Percentiles rank a stretch among this genome's conserved stretches.
Conservation (phyloP, 2,888 invertebrate species). For the Pristionchus arcanus region DNA sequence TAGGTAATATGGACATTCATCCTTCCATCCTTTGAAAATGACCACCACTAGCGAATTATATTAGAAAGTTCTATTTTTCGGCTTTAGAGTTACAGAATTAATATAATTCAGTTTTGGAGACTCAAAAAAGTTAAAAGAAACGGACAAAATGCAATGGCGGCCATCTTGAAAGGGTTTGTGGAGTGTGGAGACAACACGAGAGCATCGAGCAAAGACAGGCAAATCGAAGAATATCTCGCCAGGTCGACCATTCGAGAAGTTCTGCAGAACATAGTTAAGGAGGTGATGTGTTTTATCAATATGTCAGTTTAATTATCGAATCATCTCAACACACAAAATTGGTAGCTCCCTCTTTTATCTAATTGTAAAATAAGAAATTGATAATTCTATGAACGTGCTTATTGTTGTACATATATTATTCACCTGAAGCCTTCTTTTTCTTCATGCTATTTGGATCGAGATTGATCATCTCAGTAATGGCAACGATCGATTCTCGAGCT, state of each 20-base stretch:
- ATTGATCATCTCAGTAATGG: constrained; percentile 69
- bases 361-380: too few relatives aligned
- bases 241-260: constrained; percentile 65
- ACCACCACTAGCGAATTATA: not conserved
- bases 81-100: too few relatives aligned
- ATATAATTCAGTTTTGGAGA: not conserved
- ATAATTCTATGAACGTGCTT: too few relatives aligned
- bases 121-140: not conserved
- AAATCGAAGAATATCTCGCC: constrained; percentile 67
- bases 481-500: constrained; percentile 61
- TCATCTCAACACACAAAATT: too few relatives aligned
- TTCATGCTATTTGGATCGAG: constrained; percentile 59
- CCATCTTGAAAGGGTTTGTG: constrained; percentile 92
- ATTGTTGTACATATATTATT: not conserved
- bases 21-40: not conserved
- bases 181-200: constrained; percentile 97
- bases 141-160: constrained; percentile 87
- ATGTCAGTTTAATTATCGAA: not conserved
- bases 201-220: constrained; percentile 90
- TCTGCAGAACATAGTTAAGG: constrained; percentile 57
- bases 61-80: too few relatives aligned
- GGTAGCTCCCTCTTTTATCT: too few relatives aligned
- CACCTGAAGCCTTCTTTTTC: constrained; percentile 52
- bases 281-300: not conserved
- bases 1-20: not conserved